These are phyloP conservation scores for Autographa gamma DNA, from an alignment of 2,888 invertebrate genomes.

Conservation along the genomic window DNA sequence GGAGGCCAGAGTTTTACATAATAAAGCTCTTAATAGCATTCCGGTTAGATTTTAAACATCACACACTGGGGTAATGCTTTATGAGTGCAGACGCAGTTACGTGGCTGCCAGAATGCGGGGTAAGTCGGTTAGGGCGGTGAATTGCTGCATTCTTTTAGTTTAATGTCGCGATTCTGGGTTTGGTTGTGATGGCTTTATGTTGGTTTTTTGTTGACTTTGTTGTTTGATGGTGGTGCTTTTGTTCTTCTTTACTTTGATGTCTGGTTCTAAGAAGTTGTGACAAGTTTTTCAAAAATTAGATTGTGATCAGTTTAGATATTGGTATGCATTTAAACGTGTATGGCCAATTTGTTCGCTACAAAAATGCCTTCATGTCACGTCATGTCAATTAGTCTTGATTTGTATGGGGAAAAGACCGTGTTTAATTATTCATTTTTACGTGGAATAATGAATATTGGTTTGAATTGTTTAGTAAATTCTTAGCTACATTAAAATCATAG, in stretches of 20 bases:
- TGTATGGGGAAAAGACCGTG: too few species aligned
- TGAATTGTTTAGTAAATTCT: too few species aligned
- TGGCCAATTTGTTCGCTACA: too few species aligned
- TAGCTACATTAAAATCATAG: too few species aligned
- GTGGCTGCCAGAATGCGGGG: slow-evolving; percentile 44
- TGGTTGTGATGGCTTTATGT: not conserved
- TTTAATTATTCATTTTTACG: too few species aligned
- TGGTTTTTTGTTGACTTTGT: not conserved
- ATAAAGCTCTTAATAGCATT: slow-evolving; percentile 69
- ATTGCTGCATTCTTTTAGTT: slow-evolving; percentile 40
- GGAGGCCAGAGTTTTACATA: slow-evolving; percentile 68
- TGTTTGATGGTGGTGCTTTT: not conserved
- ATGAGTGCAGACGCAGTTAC: slow-evolving; percentile 31
- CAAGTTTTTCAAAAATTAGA: too few species aligned
- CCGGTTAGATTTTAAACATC: slow-evolving; percentile 64
- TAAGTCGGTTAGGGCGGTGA: slow-evolving; percentile 31
- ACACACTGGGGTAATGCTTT: slow-evolving; percentile 46
- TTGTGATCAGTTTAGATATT: too few species aligned
- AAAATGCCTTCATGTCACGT: too few species aligned
- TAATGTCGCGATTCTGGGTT: slow-evolving; percentile 17
- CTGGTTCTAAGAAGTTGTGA: not conserved
- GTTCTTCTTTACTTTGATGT: not conserved
- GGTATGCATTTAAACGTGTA: too few species aligned
- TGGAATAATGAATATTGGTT: too few species aligned
- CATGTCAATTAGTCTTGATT: too few species aligned